Percentiles rank a stretch among this genome's conserved stretches.
These are phyloP conservation scores for Agrochola lota DNA, from an alignment of 2,888 invertebrate species.

Conservation along the genomic window DNA sequence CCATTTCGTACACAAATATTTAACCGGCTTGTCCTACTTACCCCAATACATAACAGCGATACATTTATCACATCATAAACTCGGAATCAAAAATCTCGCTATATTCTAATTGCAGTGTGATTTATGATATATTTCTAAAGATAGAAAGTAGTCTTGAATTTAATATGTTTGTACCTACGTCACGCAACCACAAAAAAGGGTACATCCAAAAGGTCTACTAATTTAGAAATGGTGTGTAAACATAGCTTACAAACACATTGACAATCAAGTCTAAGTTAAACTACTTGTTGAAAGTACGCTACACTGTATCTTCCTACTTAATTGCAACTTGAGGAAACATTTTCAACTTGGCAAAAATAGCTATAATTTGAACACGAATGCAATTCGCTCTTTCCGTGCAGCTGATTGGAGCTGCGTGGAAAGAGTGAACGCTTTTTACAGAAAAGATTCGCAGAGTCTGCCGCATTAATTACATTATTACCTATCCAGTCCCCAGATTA, in stretches of 20 bases:
- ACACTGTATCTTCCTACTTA: background rate
- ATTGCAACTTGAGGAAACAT: background rate
- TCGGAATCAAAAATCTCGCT: slow-evolving; percentile 21
- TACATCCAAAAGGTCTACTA: slow-evolving; percentile 27
- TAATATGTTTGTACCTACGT: slow-evolving; percentile 22
- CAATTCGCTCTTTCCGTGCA: background rate
- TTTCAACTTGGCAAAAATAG: background rate
- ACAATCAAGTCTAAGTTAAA: background rate
- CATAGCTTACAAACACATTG: background rate
- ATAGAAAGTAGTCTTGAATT: slow-evolving; percentile 35
- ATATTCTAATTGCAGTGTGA: slow-evolving; percentile 41
- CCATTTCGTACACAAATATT: slow-evolving; percentile 5
- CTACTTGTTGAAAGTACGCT: background rate
- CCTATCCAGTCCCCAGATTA: background rate
- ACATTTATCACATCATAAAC: slow-evolving; percentile 41
- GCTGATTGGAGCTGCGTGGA: background rate
- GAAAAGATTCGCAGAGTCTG: background rate
- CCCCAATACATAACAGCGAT: slow-evolving; percentile 19
- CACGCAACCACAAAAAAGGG: slow-evolving; percentile 1
- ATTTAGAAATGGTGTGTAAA: background rate
- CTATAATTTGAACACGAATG: background rate
- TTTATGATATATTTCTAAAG: slow-evolving; percentile 39
- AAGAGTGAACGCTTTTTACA: background rate
- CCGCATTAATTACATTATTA: too few species aligned
- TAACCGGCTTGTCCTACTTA: slow-evolving; percentile 24